Evolutionary conservation across 2,888 invertebrate genomes (phyloP), one percentile per base, ranked within the genome.

Genomic region (Amitus sp.): DNA sequence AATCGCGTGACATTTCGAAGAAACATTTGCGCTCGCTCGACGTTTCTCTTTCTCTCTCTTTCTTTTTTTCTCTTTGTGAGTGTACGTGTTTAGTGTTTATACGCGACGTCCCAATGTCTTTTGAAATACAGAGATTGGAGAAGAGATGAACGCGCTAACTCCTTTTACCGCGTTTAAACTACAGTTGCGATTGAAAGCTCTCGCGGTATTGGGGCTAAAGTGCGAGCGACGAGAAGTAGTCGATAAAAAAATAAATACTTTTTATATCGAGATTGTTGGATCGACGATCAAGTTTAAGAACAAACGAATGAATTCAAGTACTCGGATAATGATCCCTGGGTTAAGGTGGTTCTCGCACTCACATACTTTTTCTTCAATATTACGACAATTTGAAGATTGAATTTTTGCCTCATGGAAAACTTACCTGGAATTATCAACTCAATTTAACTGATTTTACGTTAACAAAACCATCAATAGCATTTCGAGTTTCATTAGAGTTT

Each of bases 121-220:
- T 37, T 60, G 59, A 48, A 52, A 62, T 62, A 63, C 56, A 62
- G 62, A 65, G 62, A 65, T 37, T 65, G 58, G 63, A 62, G 65
- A 62, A 66, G 65, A 65, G 65, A 68, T 62, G 65, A 54, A 60
- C 53, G 56, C 58, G 59, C n/a, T 62, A 59, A 64, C 42, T 51
- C 50, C 60, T 65, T 51, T 55, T 52, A 65, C 58, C 59, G 62
- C 65, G 40, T 62, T 54, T 43, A 43, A 62, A 65, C 65, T 65
- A 65, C 65, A 61, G 57, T 65, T 59, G 53, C 55, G 59, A 56
- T 62, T 62, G 52, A 54, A 65, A 65, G 62, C 47, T 47, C 59
- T 45, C 48, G 60, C 61, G 61, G 61, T 61, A 59, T 56, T 28
- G 55, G 52, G 52, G 27, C 59, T 64, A 56, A n/a, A 57, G 59